Conservation (phyloP, 2,888 invertebrate genomes). For the Neoascia interrupta region DNA sequence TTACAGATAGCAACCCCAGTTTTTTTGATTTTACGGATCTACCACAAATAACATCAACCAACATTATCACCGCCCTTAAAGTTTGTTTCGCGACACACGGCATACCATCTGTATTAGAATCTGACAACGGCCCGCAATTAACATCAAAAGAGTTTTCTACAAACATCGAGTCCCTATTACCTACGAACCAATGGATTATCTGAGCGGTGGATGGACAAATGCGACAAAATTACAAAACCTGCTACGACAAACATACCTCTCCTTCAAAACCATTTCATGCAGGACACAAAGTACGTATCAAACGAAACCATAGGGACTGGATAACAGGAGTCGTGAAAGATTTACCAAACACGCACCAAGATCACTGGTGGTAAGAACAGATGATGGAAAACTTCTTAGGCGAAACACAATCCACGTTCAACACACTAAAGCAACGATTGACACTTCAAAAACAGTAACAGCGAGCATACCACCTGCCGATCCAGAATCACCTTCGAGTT, state of each 20-base stretch:
- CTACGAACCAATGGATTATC: conserved; percentile 23
- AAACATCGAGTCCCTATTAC: conserved; percentile 52
- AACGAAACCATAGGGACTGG: background rate
- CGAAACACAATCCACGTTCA: conserved; percentile 57
- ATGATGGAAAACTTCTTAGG: conserved; percentile 46
- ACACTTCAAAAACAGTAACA: conserved; percentile 25
- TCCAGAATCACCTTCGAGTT: too few relatives aligned
- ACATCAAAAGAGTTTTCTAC: conserved; percentile 47
- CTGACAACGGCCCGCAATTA: conserved; percentile 54
- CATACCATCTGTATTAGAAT: conserved; percentile 48
- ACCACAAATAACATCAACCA: conserved; percentile 46
- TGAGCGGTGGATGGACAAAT: conserved; percentile 31
- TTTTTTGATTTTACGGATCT: conserved; percentile 41
- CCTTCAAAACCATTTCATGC: too few relatives aligned
- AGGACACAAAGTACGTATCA: conserved; percentile 1
- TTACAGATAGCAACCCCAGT: conserved; percentile 49
- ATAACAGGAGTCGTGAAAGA: too few relatives aligned
- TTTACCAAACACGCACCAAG: too few relatives aligned
- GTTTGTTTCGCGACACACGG: conserved; percentile 57
- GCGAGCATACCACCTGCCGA: too few relatives aligned
- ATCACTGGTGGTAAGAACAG: conserved; percentile 40
- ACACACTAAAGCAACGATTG: conserved; percentile 34
- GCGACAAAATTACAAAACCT: background rate
- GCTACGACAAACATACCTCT: background rate
- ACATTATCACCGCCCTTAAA: conserved; percentile 51